Evolutionary conservation across 2,113 vertebrate genomes (phyloP).

Genomic region (Pelodiscus sinensis): DNA sequence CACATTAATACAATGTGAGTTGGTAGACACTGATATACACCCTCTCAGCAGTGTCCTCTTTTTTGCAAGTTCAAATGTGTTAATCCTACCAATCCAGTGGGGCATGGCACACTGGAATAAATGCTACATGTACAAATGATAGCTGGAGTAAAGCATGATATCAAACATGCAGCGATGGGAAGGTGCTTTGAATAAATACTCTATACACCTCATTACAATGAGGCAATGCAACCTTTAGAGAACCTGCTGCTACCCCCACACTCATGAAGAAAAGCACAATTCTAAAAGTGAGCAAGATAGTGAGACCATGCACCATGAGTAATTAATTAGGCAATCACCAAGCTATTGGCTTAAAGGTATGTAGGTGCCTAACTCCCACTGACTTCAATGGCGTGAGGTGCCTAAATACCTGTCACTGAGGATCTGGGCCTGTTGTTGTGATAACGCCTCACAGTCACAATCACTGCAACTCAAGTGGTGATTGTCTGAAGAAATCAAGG

Average conservation of each 20-base stretch:
- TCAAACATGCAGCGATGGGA: neutral
- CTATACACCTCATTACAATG: neutral
- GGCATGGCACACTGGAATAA: no score
- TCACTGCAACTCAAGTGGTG: neutral
- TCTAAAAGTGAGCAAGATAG: neutral
- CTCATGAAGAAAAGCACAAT: neutral
- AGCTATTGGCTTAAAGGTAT: neutral
- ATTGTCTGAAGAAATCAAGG: neutral
- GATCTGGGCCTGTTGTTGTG: neutral
- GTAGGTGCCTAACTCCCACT: neutral
- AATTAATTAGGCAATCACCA: neutral
- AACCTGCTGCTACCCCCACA: neutral
- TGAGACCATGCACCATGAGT: neutral
- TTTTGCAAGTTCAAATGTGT: no score
- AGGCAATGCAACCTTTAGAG: neutral
- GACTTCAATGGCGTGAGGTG: neutral
- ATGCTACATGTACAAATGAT: neutral
- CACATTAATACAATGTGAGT: no score
- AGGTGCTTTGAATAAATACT: neutral
- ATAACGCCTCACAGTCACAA: neutral
- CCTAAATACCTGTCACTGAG: neutral
- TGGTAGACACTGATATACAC: no score
- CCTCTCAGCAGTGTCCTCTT: no score
- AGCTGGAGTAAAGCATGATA: neutral
- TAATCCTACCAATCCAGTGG: no score